Evolutionary conservation across 2,888 invertebrate species (phyloP).

Genomic region (Thera obeliscata): DNA sequence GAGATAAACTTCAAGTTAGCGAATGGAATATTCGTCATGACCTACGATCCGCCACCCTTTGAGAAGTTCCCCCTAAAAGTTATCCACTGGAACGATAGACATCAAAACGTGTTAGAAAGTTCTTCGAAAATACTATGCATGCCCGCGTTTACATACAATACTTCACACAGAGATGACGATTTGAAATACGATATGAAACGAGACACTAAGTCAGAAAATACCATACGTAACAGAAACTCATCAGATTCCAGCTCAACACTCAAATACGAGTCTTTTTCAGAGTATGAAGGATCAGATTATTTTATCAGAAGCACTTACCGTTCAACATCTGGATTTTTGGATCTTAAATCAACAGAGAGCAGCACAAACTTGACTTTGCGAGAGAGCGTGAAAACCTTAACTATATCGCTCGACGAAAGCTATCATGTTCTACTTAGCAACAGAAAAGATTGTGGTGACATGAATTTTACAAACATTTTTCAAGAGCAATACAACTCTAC

Average conservation of each 20-base stretch:
- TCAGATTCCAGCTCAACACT: slow-evolving; percentile 28
- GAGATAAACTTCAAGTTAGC: slow-evolving; percentile 45
- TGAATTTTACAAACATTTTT: slow-evolving; percentile 20
- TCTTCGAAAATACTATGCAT: slow-evolving; percentile 20
- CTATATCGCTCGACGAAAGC: slow-evolving; percentile 30
- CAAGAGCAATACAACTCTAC: slow-evolving; percentile 11
- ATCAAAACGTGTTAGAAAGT: slow-evolving; percentile 35
- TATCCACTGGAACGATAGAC: slow-evolving; percentile 40
- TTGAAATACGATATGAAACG: slow-evolving; percentile 3
- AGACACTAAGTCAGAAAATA: slow-evolving; percentile 17
- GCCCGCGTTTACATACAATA: slow-evolving; percentile 10
- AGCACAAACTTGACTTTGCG: slow-evolving; percentile 19
- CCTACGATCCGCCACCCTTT: slow-evolving; percentile 21
- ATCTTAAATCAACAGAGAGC: slow-evolving; percentile 15
- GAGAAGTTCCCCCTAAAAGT: slow-evolving; percentile 34
- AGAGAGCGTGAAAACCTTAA: slow-evolving; percentile 27
- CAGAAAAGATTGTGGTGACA: slow-evolving; percentile 35
- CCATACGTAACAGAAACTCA: slow-evolving; percentile 13
- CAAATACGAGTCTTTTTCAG: slow-evolving; percentile 18
- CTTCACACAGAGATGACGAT: slow-evolving; percentile 1
- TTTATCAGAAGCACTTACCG: slow-evolving; percentile 13
- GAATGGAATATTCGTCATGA: slow-evolving; percentile 36
- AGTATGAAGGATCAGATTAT: slow-evolving; percentile 15
- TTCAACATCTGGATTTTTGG: slow-evolving; percentile 25
- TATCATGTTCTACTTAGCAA: slow-evolving; percentile 23